A percentile compares a stretch with the other conserved stretches of the same genome.
Evolutionary conservation across 2,888 invertebrate genomes (phyloP).

Genomic region (Yponomeuta plumbellus): DNA sequence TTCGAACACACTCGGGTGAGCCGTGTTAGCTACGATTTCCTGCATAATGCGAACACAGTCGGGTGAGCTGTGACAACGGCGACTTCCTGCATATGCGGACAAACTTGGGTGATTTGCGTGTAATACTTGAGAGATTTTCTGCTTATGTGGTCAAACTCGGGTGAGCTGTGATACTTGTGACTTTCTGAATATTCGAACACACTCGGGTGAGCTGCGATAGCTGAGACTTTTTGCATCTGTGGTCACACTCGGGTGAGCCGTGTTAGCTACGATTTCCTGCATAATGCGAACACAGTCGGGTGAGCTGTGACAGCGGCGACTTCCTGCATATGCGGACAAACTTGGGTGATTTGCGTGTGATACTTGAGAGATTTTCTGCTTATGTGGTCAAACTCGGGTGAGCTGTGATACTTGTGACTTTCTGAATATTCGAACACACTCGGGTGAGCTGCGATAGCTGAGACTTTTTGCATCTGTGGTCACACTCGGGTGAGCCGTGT

Average conservation of each 20-base stretch:
- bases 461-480: conserved; percentile 62
- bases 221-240: conserved; percentile 56
- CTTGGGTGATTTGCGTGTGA: conserved; percentile 40
- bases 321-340: conserved; percentile 25
- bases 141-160: conserved; percentile 78
- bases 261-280: not conserved
- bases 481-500: conserved; percentile 34
- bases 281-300: conserved; percentile 45
- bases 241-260: conserved; percentile 34
- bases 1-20: conserved; percentile 42
- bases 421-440: conserved; percentile 70
- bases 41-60: not conserved
- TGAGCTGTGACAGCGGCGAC: conserved; percentile 23
- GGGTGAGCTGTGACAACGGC: not conserved
- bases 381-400: conserved; percentile 78
- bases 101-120: conserved; percentile 76
- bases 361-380: conserved; percentile 30
- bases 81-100: conserved; percentile 64
- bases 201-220: conserved; percentile 79
- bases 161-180: conserved; percentile 78
- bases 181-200: conserved; percentile 66
- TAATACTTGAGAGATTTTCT: too few species aligned
- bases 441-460: conserved; percentile 78
- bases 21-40: not conserved
- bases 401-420: conserved; percentile 73